Conservation (phyloP, 2,888 invertebrate genomes). For the Heliconius aoede region DNA sequence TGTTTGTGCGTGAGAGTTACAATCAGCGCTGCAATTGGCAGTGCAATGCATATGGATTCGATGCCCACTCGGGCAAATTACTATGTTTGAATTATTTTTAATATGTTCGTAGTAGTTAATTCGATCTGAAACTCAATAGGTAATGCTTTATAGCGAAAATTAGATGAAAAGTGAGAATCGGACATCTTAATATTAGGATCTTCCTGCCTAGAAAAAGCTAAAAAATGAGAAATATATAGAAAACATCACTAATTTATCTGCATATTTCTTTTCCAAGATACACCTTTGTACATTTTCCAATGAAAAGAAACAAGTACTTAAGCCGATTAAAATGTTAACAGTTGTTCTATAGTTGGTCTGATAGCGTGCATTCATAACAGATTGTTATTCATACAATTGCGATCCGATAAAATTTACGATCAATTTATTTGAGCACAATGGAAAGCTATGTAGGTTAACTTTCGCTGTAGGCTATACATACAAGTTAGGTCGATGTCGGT, state of each 20-base stretch:
- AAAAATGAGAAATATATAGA: too few species aligned
- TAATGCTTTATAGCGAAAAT: not conserved
- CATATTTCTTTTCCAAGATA: not conserved
- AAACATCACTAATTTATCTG: not conserved
- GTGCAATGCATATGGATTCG: not conserved
- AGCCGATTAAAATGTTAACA: conserved; percentile 8
- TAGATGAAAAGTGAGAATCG: too few species aligned
- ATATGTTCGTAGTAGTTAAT: not conserved
- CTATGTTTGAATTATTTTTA: not conserved
- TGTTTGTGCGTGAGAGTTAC: not conserved
- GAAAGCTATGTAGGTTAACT: conserved; percentile 41
- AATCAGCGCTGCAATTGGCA: not conserved
- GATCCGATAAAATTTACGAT: conserved; percentile 34
- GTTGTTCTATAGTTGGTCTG: conserved; percentile 7
- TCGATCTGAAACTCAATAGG: not conserved
- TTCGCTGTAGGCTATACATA: conserved; percentile 27
- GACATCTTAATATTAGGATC: too few species aligned
- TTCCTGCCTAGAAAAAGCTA: too few species aligned
- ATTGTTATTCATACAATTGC: conserved; percentile 31
- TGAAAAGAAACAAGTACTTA: not conserved
- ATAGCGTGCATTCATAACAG: conserved; percentile 29
- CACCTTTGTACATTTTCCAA: not conserved
- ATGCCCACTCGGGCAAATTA: not conserved
- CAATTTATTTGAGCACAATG: conserved; percentile 38
- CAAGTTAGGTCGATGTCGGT: conserved; percentile 30